A percentile compares a stretch with the other conserved stretches of the same genome.
Conservation (phyloP, 2,888 invertebrate species). For the Cephus pulcher region DNA sequence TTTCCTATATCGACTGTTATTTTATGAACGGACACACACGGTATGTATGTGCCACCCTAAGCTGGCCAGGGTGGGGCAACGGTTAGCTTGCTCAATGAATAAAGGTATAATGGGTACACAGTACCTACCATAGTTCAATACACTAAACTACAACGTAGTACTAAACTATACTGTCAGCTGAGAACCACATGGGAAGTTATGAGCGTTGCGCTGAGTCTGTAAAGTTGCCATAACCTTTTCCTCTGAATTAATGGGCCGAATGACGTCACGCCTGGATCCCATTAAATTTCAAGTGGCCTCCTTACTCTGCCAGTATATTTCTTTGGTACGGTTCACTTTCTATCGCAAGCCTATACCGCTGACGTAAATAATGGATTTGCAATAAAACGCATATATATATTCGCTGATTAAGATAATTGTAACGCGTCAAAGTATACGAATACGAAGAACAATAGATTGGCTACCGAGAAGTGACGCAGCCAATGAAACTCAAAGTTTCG, state of each 20-base stretch:
- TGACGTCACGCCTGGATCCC: constrained; percentile 55
- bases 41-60: too few species aligned
- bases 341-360: constrained; percentile 14
- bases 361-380: constrained; percentile 7
- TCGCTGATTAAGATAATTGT: neutral
- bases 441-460: too few species aligned
- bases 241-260: constrained; percentile 61
- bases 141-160: too few species aligned
- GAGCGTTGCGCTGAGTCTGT: constrained; percentile 43
- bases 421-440: too few species aligned
- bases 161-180: constrained; percentile 26
- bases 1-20: too few species aligned
- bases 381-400: neutral
- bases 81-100: too few species aligned
- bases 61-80: too few species aligned
- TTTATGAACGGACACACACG: too few species aligned
- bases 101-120: too few species aligned
- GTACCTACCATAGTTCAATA: too few species aligned
- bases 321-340: constrained; percentile 24
- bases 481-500: too few species aligned
- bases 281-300: constrained; percentile 29
- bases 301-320: constrained; percentile 36
- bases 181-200: constrained; percentile 58
- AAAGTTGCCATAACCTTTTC: constrained; percentile 62
- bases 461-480: too few species aligned